These are phyloP conservation scores for Loriculus beryllinus DNA, from an alignment of 2,797 vertebrate genomes.

Conservation along the genomic window DNA sequence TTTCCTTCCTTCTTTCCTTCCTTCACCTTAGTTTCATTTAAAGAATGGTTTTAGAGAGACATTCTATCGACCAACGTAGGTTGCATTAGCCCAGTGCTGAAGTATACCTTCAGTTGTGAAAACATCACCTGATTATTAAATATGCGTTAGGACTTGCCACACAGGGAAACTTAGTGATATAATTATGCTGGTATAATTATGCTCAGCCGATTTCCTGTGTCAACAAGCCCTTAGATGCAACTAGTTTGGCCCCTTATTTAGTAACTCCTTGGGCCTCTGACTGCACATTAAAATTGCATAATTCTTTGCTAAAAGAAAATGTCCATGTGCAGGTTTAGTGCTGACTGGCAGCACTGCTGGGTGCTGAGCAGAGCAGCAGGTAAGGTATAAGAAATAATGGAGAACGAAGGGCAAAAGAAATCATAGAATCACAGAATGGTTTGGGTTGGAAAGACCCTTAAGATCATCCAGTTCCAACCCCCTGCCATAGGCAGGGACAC, in stretches of 20 bases:
- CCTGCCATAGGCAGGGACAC: neutral
- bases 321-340: neutral
- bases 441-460: neutral
- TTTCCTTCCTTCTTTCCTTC: neutral
- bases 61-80: rapidly evolving
- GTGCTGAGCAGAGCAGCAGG: neutral
- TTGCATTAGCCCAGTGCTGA: neutral
- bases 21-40: neutral
- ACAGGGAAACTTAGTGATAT: neutral
- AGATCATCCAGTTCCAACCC: neutral
- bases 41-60: neutral
- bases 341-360: neutral
- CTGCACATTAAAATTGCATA: neutral
- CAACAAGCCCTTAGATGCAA: conserved; percentile 37
- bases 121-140: conserved; percentile 20
- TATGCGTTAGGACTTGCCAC: conserved; percentile 24
- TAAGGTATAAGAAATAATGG: neutral
- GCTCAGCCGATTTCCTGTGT: neutral
- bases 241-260: neutral
- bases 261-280: conserved; percentile 14
- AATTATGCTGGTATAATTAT: conserved; percentile 32
- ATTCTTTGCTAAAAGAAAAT: neutral
- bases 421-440: too few species aligned
- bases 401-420: neutral
- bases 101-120: neutral